Percentiles rank a stretch among this genome's conserved stretches.
phyloP scores from a whole-genome alignment of 1,140 invertebrate species.

The Drosophila nigromelanica region DNA sequence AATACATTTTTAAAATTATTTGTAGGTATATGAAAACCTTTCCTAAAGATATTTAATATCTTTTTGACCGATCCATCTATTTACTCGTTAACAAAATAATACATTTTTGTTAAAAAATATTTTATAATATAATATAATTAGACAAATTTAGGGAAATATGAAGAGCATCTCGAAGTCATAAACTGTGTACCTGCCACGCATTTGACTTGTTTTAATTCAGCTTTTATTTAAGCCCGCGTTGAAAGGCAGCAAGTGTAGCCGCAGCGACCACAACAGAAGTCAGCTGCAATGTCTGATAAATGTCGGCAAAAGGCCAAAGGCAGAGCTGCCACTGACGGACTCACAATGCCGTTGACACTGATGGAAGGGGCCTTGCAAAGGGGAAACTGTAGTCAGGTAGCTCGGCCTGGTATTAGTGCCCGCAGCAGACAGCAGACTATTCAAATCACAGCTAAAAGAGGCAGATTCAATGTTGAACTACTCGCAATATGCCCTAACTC shows the following conservation, averaged over 20 bases:
- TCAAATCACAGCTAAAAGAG: slow-evolving; percentile 20
- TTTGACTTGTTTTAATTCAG: slow-evolving; percentile 40
- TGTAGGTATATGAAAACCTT: no score
- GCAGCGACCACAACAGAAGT: slow-evolving; percentile 31
- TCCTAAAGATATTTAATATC: no score
- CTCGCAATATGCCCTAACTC: slow-evolving; percentile 14
- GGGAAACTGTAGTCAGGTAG: slow-evolving; percentile 19
- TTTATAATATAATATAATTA: no score
- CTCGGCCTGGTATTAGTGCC: background rate
- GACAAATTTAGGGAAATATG: background rate
- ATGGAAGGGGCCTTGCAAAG: slow-evolving; percentile 40
- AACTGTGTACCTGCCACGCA: background rate
- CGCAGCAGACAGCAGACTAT: slow-evolving; percentile 27
- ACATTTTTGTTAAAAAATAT: no score
- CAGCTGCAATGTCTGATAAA: slow-evolving; percentile 53
- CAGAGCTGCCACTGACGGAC: slow-evolving; percentile 47
- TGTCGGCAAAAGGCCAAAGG: slow-evolving; percentile 44
- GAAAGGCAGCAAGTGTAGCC: slow-evolving; percentile 41
- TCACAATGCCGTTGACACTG: slow-evolving; percentile 64
- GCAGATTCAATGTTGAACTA: background rate
- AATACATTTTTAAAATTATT: no score
- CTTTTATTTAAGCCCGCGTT: slow-evolving; percentile 26
- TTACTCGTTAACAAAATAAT: no score
- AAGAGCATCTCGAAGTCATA: background rate
- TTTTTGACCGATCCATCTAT: no score